Evolutionary conservation across 92 coral and sea anemone genomes (phyloP).

Genomic region (Porites evermanni): DNA sequence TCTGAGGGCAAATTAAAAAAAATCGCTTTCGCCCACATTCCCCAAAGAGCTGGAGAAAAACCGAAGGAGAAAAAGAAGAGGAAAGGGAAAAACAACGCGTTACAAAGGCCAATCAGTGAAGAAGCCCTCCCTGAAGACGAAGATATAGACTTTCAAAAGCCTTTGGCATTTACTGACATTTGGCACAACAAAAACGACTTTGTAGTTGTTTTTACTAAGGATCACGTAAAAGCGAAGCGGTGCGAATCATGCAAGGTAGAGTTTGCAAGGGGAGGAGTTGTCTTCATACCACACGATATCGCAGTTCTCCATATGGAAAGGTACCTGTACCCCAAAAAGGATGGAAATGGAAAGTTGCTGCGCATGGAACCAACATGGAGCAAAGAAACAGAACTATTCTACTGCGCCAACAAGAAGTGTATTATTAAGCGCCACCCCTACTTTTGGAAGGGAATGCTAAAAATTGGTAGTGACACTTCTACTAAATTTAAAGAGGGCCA

Average conservation of each 20-base stretch:
- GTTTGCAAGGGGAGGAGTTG: neutral
- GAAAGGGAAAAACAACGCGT: constrained; percentile 10
- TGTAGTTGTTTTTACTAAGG: too few species aligned
- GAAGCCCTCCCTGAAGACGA: too few species aligned
- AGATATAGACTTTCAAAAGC: neutral
- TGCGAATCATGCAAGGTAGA: constrained; percentile 1
- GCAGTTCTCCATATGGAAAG: neutral
- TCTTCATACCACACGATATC: too few species aligned
- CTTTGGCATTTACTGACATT: too few species aligned
- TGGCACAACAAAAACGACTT: neutral
- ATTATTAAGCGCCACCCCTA: neutral
- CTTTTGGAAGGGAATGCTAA: too few species aligned
- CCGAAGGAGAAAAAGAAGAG: constrained; percentile 25
- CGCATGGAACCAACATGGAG: constrained; percentile 39
- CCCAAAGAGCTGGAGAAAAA: constrained; percentile 4
- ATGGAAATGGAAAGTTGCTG: neutral
- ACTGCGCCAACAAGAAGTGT: constrained; percentile 28
- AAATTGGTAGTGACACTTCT: too few species aligned
- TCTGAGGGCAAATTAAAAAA: neutral
- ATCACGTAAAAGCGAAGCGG: too few species aligned
- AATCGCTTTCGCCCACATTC: neutral
- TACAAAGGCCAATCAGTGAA: too few species aligned
- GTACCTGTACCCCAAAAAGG: constrained; percentile 12
- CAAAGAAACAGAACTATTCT: constrained; percentile 16
- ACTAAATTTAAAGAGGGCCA: too few species aligned